phyloP scores from a whole-genome alignment of 2,797 vertebrate genomes.

The Bufotes viridis region DNA sequence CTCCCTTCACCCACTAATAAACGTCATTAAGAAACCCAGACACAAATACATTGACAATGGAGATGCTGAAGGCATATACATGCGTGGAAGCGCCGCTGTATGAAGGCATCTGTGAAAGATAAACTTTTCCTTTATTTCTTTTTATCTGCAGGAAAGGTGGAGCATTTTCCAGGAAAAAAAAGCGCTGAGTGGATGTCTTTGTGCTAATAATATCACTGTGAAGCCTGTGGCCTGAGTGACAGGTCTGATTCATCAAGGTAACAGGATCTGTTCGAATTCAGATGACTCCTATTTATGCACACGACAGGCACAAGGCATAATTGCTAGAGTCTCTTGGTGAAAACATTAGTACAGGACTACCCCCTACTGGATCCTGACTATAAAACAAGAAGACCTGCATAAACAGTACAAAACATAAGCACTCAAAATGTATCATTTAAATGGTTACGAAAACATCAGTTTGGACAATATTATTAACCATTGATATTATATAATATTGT shows the following conservation, averaged over 20 bases:
- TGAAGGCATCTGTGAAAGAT: constrained; percentile 53
- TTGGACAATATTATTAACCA: neutral
- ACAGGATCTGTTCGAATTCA: constrained; percentile 67
- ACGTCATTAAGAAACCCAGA: constrained; percentile 50
- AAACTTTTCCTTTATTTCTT: constrained; percentile 64
- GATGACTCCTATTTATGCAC: constrained; percentile 64
- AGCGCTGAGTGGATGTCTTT: constrained; percentile 67
- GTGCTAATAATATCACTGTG: constrained; percentile 69
- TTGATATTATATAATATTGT: neutral
- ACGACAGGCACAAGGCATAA: constrained; percentile 63
- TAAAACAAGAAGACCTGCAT: constrained; percentile 1
- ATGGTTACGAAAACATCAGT: no score
- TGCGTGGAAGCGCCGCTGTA: constrained; percentile 46
- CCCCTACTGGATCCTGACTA: constrained; percentile 70
- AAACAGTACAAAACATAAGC: neutral
- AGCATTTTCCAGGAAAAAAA: constrained; percentile 64
- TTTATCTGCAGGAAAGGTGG: constrained; percentile 67
- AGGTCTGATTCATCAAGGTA: constrained; percentile 70
- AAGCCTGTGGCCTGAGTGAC: constrained; percentile 67
- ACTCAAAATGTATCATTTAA: neutral
- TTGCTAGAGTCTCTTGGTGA: neutral
- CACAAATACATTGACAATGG: constrained; percentile 46
- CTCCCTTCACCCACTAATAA: constrained; percentile 56
- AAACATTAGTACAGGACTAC: constrained; percentile 70
- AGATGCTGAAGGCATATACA: constrained; percentile 36